Evolutionary conservation across 2,797 vertebrate genomes (phyloP).

Genomic region (Hoplostethus mediterraneus): DNA sequence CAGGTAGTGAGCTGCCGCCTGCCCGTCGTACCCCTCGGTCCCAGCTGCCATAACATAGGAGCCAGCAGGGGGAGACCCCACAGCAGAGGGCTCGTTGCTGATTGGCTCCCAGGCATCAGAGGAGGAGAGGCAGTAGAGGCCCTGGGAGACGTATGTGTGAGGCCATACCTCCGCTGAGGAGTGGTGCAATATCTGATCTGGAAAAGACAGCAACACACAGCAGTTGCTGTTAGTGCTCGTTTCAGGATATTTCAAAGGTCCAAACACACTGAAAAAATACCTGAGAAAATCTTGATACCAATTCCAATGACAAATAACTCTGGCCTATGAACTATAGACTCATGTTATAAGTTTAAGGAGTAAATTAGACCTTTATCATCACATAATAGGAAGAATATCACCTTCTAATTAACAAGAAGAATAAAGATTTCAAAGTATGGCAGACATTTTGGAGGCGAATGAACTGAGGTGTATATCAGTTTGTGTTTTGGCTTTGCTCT

Average conservation of each 20-base stretch:
- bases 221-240: conserved; percentile 29
- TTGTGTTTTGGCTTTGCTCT: conserved; percentile 18
- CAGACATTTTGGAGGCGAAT: background rate
- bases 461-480: conserved; percentile 1
- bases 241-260: background rate
- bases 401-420: conserved; percentile 2
- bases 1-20: conserved; percentile 88
- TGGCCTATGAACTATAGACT: background rate
- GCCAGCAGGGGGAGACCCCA: conserved; percentile 91
- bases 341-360: background rate
- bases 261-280: no score
- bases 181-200: conserved; percentile 94
- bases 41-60: conserved; percentile 86
- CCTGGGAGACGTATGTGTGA: conserved; percentile 97
- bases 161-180: conserved; percentile 97
- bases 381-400: background rate
- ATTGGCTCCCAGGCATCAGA: conserved; percentile 97
- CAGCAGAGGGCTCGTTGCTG: conserved; percentile 92
- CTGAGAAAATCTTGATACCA: background rate
- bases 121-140: conserved; percentile 98
- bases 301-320: conserved; percentile 10
- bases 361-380: background rate
- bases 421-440: background rate
- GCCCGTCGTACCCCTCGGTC: conserved; percentile 90
- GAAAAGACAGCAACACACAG: conserved; percentile 28